Percentiles rank a stretch among this genome's conserved stretches.
phyloP scores from a whole-genome alignment of 2,888 invertebrate species.

The Diaperis boleti region DNA sequence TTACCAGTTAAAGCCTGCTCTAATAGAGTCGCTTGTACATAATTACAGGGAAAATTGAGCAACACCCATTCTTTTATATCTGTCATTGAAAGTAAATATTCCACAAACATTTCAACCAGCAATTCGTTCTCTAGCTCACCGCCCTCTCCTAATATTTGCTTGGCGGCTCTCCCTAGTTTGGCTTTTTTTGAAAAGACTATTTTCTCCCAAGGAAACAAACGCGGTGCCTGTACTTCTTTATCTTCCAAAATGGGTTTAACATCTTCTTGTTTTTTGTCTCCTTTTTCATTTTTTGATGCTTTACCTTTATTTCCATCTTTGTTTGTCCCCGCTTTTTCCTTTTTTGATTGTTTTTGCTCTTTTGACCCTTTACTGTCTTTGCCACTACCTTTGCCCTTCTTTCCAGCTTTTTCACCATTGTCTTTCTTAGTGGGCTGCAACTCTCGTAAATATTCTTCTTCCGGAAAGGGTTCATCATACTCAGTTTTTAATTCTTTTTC shows the following conservation, averaged over 20 bases:
- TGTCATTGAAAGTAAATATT: constrained; percentile 69
- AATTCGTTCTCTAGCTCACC: constrained; percentile 68
- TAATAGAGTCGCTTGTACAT: constrained; percentile 71
- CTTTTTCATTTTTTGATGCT: constrained; percentile 61
- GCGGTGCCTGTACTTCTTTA: constrained; percentile 74
- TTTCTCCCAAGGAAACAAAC: constrained; percentile 71
- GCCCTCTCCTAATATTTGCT: constrained; percentile 70
- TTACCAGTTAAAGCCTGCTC: constrained; percentile 72
- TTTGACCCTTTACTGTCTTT: constrained; percentile 36
- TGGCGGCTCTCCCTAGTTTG: constrained; percentile 70
- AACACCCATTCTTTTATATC: constrained; percentile 70
- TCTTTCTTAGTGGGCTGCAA: constrained; percentile 59
- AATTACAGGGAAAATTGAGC: constrained; percentile 73
- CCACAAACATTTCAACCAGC: constrained; percentile 71
- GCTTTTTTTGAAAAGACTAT: constrained; percentile 68
- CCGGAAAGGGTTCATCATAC: constrained; percentile 66
- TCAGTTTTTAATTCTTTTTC: constrained; percentile 69
- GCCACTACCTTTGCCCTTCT: constrained; percentile 33
- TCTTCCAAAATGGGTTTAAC: constrained; percentile 45
- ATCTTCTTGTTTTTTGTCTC: constrained; percentile 31
- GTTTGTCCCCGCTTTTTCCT: too few relatives aligned
- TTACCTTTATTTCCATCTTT: too few relatives aligned
- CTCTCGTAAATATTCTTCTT: constrained; percentile 55
- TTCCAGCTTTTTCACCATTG: constrained; percentile 59
- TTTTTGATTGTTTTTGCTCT: too few relatives aligned